Evolutionary conservation across 2,797 vertebrate genomes (phyloP).

Genomic region (Triplophysa bombifrons): DNA sequence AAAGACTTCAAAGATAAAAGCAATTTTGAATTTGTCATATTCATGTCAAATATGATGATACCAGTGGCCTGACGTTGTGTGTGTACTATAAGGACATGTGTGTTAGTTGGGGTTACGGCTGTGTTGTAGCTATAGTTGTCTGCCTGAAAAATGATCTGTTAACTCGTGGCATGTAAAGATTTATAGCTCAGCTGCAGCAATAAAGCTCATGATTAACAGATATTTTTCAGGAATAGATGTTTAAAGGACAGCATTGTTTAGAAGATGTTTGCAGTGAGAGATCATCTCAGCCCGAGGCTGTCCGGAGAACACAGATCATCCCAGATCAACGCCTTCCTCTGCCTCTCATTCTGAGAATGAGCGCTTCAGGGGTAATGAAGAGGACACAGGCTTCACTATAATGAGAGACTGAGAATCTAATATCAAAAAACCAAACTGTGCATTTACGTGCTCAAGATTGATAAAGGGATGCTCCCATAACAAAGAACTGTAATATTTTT

Average conservation of each 20-base stretch:
- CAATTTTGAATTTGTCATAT: neutral
- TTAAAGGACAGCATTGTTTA: conserved; percentile 27
- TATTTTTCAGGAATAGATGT: conserved; percentile 17
- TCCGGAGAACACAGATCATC: conserved; percentile 1
- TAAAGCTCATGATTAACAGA: neutral
- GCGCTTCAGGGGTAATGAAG: neutral
- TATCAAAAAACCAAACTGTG: neutral
- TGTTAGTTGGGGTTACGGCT: neutral
- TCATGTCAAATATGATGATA: neutral
- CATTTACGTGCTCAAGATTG: too few species aligned
- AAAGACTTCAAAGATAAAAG: neutral
- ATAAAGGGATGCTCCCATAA: too few species aligned
- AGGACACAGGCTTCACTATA: conserved; percentile 2
- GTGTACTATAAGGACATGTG: neutral
- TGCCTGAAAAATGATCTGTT: neutral
- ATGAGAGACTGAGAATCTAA: conserved; percentile 10
- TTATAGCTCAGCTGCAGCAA: neutral
- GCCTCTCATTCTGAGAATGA: neutral
- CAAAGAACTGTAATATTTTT: neutral
- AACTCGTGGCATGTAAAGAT: neutral
- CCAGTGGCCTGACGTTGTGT: neutral
- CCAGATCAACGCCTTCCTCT: neutral
- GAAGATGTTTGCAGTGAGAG: conserved; percentile 6
- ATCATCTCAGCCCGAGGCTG: conserved; percentile 21
- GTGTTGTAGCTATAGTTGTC: neutral